Percentiles rank a stretch among this genome's conserved stretches.
These are phyloP conservation scores for Aphelinus atriplicis DNA, from an alignment of 1,140 invertebrate genomes.

Conservation along the genomic window DNA sequence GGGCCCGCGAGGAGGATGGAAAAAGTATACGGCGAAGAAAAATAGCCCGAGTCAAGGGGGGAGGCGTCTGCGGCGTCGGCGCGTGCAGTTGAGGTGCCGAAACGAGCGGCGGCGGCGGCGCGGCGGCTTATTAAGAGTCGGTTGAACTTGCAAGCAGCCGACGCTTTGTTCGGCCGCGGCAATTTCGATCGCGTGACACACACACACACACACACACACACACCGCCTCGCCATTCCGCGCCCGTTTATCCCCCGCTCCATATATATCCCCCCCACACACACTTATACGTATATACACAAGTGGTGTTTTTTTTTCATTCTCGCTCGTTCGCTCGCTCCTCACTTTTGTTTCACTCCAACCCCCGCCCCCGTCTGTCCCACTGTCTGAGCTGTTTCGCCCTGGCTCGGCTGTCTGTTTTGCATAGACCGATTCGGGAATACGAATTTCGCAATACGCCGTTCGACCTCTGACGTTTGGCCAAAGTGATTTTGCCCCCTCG, in stretches of 20 bases:
- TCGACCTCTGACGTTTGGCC: too few species aligned
- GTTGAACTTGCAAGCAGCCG: constrained; percentile 26
- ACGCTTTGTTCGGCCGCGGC: constrained; percentile 51
- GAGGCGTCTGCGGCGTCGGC: too few species aligned
- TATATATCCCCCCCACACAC: too few species aligned
- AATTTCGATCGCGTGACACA: constrained; percentile 62
- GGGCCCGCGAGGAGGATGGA: too few species aligned
- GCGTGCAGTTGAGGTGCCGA: constrained; percentile 23
- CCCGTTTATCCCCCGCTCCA: constrained; percentile 49
- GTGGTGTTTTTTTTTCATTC: constrained; percentile 36
- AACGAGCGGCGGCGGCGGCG: constrained; percentile 22
- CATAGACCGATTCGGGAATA: too few species aligned
- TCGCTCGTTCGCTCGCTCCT: too few species aligned
- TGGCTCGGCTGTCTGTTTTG: too few species aligned
- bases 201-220: constrained; percentile 36
- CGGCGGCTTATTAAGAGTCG: constrained; percentile 14
- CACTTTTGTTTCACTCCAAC: too few species aligned
- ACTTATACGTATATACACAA: constrained; percentile 28
- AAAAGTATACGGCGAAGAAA: background rate
- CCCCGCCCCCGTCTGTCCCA: background rate
- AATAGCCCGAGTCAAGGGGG: background rate
- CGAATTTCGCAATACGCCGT: too few species aligned
- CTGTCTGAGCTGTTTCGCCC: background rate
- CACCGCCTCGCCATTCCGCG: constrained; percentile 56
- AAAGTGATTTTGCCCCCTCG: too few species aligned